Evolutionary conservation across 2,113 vertebrate species (phyloP), one percentile per base, ranked within the genome.

Genomic region (Psittacula cyanocephala): DNA sequence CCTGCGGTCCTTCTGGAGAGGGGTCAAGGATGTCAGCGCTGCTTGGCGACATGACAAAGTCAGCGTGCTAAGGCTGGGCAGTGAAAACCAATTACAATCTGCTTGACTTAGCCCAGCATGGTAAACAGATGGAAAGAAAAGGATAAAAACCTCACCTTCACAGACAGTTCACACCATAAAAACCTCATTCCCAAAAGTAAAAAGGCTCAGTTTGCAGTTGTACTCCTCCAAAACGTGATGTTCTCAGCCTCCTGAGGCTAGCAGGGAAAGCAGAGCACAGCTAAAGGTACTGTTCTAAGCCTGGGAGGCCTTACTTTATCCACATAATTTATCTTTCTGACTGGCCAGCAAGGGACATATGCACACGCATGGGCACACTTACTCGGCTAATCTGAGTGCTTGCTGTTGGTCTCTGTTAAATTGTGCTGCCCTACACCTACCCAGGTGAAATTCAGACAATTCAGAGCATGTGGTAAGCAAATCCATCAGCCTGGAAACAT

Each of bases 121-220:
- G 79, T 37, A 80, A 95, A 83, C 91, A 93, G 93, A 93, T 88
- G 90, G 95, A n/a, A 78, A 78, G 69, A 25, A n/a, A 71, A 89
- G 53, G 33, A 81, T 52, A 41, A 95, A 74, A 84, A 3, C 35
- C 28, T 94, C 76, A 68, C 79, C 76, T 91, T 62, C 94, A 81
- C 55, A 76, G 93, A 9, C 35, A 64, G 64, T 31, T 91, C 60
- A 75, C 1, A 0, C 60, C 76, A 70, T 12, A 60, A 83, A 93
- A 91, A 70, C 46, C 71, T 88, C 35, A 33, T 75, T 93, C 80
- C 50, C 22, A 2, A 75, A 63, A 64, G 71, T 63, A 70, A 67
- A 89, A 88, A 59, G 72, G 76, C 80, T 94, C 86, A 74, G 71
- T 39, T 50, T 70, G 79, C 76, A 78, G 44, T 17, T 74, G 69